Base-by-base conservation (phyloP, 2,888 invertebrate genomes). In the Cheilosia soror region DNA sequence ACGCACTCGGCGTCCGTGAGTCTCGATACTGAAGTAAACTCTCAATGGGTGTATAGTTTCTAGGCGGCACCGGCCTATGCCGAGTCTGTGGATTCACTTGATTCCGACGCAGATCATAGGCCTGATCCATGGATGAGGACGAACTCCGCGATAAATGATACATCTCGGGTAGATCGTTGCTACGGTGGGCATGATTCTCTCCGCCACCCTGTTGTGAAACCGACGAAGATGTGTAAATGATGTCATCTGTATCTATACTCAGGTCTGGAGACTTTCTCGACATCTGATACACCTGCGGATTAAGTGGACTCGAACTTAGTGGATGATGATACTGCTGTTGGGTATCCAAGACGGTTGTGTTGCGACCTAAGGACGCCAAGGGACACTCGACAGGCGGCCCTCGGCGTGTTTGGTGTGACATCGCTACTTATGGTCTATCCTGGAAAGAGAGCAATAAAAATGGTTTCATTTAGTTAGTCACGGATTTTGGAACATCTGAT, bases 291-390 rank as follows among this genome's bases (percentile, higher is more conserved):
- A 92, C 92, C 85, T 93, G 92, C 40, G 93, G 92, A 89, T 93
- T 92, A 47, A 93, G 88, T 11, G 93, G 93, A 78, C 92, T 93
- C 65, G 93, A 92, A 87, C 93, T 93, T 51, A 93, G 88, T 4
- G 93, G 92, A 89, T 92, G 92, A 88, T 92, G 92, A 87, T 92
- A 92, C 62, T 91, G 90, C 55, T 92, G 90, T 77, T 91, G 90
- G 29, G 90, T 90, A 85, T 92, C 91, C 77, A 91, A 88, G 47
- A 90, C 91, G 82, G 89, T 91, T 84, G 90, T 90, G 81, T 93
- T 92, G 81, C 94, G 93, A 49, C 94, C 94, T 87, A 94, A 90
- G 87, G 94, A 94, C 81, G 94, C 94, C 89, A 95, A 91, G 73
- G 95, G 94, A 90, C 94, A 95, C 89, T 93, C 93, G 89, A 93